Base-by-base conservation (phyloP, 2,888 invertebrate species). In the Drosophila parthenogenetica region DNA sequence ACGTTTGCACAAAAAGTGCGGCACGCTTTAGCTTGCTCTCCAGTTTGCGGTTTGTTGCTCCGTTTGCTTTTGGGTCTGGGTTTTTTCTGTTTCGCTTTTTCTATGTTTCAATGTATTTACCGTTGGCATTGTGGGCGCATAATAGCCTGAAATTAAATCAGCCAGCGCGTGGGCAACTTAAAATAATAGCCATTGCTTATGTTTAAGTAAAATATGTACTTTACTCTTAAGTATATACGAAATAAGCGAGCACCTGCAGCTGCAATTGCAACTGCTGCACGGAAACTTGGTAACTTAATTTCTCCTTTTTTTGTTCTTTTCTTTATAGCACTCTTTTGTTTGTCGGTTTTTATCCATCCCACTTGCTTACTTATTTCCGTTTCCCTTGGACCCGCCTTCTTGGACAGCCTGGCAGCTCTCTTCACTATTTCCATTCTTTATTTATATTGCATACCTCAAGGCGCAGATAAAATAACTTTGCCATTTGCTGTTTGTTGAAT, bases 181-280 rank as follows among this genome's bases (percentile, higher is more conserved):
- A 89, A 89, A 89, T 84, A 89, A 89, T 87, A 89, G 85, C 87
- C 81, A 84, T 83, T 89, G 87, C 84, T 80, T 86, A 77, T 87
- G 70, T 73, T 87, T 80, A 69, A 86, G 71, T 75, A 83, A 80
- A 89, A 89, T 80, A 80, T 89, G 69, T 80, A 89, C 84, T 68
- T 70, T 65, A 40, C 42, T 61, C 43, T 40, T 43, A 61, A 64
- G 40, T 68, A 63, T 75, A 68, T 74, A 63, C 46, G 67, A 69
- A 71, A 61, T 63, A 68, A 54, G 48, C 40, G 55, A 50, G 45
- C 69, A 63, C 60, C 49, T 61, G 65, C 57, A 49, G 35, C 35
- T 43, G 37, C 50, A 37, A 29, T 29, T 29, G 22, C 57, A n/a
- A 4, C 25, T 10, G 49, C 48, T 19, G 22, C 19, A 35, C 59